A percentile compares a stretch with the other conserved stretches of the same genome.
phyloP scores from a whole-genome alignment of 2,797 vertebrate species.

The Odontamblyopus rebecca region DNA sequence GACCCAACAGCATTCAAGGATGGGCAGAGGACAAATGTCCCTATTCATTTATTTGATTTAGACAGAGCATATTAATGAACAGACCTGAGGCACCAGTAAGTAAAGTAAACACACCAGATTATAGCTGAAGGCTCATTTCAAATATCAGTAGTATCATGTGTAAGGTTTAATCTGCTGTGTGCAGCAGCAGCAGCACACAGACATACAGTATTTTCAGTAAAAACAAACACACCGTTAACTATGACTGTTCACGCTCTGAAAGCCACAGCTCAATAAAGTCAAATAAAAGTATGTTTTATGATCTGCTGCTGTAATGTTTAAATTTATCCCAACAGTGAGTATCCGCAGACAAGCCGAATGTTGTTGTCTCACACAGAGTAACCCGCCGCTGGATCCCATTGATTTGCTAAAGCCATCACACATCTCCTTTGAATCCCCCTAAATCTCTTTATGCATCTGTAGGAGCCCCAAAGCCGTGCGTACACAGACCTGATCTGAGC shows the following conservation, averaged over 20 bases:
- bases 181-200: constrained; percentile 17
- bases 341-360: constrained; percentile 19
- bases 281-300: neutral
- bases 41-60: no score
- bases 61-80: no score
- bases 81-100: no score
- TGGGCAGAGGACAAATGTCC: no score
- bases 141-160: constrained; percentile 3
- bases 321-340: constrained; percentile 13
- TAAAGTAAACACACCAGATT: no score
- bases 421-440: constrained; percentile 38
- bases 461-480: constrained; percentile 39
- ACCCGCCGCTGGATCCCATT: constrained; percentile 18
- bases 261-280: neutral
- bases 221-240: neutral
- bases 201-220: neutral
- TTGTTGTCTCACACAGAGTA: constrained; percentile 15
- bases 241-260: neutral
- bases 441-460: constrained; percentile 47
- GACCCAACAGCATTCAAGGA: no score
- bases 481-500: constrained; percentile 37
- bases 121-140: no score
- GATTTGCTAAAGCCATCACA: constrained; percentile 39
- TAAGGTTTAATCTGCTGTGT: constrained; percentile 42
- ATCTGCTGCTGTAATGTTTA: constrained; percentile 1